Evolutionary conservation across 2,113 vertebrate species (phyloP), one percentile per base, ranked within the genome.

Genomic region (Delphinus delphis): DNA sequence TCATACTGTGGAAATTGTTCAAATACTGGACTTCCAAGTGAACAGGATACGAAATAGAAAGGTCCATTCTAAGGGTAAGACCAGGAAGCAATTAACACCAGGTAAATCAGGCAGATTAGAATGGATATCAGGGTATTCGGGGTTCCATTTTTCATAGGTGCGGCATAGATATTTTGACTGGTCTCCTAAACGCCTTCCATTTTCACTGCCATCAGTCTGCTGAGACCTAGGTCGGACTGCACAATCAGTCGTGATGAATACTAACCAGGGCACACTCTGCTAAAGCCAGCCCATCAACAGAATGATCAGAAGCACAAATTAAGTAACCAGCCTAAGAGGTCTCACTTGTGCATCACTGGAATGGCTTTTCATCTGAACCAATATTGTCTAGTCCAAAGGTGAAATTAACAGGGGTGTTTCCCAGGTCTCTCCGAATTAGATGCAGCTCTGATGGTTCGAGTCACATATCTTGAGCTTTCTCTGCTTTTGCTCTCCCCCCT

Each of bases 1-100:
- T 73, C 81, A 18, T 15, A 33, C 28, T 71, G 2, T 31, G 20
- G 71, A 86, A 98, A 98, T 94, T 2, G 4, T 95, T 97, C 97
- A 96, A 81, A 90, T 3, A 18, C 6, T 74, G 44, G 81, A 90
- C n/a, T n/a, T 95, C 63, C 82, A 93, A 93, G 44, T 96, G 67
- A 95, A 77, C 8, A 95, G 79, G 1, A 0, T 93, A 97, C 8
- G 7, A 98, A 98, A 97, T 90, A 90, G 88, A 97, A 97, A 98
- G 8, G 90, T 71, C 23, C 14, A 60, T 94, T 14, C 79, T 58
- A 94, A 97, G 3, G 38, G 26, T 76, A 88, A 97, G 55, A 53
- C 88, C 76, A 94, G 95, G 95, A 98, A 97, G 91, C 86, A 98
- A 97, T 97, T 98, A 97, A 97, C 97, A 97, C 80, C 60, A 96